phyloP scores from a whole-genome alignment of 2,888 invertebrate genomes.

The Steinernema carpocapsae region DNA sequence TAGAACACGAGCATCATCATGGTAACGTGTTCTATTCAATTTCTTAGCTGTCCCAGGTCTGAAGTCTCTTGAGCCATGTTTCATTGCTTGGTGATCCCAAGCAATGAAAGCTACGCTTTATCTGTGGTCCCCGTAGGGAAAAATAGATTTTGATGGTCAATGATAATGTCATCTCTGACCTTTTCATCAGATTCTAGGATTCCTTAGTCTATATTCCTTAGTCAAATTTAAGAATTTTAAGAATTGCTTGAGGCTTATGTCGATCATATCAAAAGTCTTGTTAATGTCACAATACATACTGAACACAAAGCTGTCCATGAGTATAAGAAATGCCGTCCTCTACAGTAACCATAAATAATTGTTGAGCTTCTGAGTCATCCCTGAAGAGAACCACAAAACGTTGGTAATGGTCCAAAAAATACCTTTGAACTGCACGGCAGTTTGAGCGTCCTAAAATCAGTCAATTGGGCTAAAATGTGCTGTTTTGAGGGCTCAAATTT shows the following conservation, averaged over 20 bases:
- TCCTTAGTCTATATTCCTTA: slow-evolving; percentile 39
- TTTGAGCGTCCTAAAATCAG: too few relatives aligned
- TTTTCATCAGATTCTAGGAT: slow-evolving; percentile 33
- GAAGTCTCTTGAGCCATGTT: background rate
- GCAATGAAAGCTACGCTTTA: slow-evolving; percentile 42
- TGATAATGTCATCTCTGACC: slow-evolving; percentile 36
- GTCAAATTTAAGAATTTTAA: background rate
- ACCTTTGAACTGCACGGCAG: slow-evolving; percentile 39
- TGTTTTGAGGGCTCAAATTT: too few relatives aligned
- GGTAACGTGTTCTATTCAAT: slow-evolving; percentile 4
- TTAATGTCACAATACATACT: slow-evolving; percentile 39
- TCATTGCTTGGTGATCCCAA: slow-evolving; percentile 38
- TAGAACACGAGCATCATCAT: slow-evolving; percentile 23
- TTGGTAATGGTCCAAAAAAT: slow-evolving; percentile 36
- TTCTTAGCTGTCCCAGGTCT: background rate
- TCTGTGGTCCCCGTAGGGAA: slow-evolving; percentile 21
- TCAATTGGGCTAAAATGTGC: too few relatives aligned
- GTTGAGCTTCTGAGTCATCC: slow-evolving; percentile 35
- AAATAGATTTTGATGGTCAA: slow-evolving; percentile 44
- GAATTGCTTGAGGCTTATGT: slow-evolving; percentile 10
- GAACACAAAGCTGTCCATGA: slow-evolving; percentile 37
- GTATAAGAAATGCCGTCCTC: slow-evolving; percentile 35
- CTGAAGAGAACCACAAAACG: slow-evolving; percentile 40
- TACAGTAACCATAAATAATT: slow-evolving; percentile 37
- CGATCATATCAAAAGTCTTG: slow-evolving; percentile 38